Conservation (phyloP, 1,140 invertebrate genomes). For the Brachionus asplanchnoidis region DNA sequence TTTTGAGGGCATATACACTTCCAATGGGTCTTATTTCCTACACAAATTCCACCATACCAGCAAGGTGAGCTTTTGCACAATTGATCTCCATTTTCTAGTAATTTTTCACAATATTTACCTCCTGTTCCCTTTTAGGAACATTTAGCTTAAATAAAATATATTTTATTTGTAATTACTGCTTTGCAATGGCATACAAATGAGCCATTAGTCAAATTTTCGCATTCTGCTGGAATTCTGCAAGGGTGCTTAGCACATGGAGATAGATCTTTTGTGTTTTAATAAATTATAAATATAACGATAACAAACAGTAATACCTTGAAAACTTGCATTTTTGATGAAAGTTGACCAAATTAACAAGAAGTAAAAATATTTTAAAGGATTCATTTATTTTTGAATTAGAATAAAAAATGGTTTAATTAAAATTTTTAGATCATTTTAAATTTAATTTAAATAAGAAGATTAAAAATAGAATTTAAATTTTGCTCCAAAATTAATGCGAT, state of each 20-base stretch:
- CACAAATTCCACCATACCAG: conserved; percentile 16
- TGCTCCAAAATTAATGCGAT: background rate
- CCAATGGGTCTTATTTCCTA: background rate
- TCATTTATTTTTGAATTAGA: background rate
- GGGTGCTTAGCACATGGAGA: background rate
- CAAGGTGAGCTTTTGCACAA: conserved; percentile 31
- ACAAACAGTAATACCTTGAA: background rate
- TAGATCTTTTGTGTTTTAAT: background rate
- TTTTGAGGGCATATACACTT: background rate
- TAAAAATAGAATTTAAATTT: background rate
- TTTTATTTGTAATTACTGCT: background rate
- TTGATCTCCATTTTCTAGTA: background rate
- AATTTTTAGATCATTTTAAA: background rate
- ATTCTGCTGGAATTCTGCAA: background rate
- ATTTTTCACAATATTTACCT: conserved; percentile 30
- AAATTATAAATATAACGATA: background rate
- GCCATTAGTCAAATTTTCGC: conserved; percentile 23
- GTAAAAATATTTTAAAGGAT: background rate
- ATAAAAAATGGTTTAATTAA: background rate
- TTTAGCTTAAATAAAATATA: background rate
- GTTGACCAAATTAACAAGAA: background rate
- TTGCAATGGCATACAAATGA: conserved; percentile 28
- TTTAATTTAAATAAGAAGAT: background rate
- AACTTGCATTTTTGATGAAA: background rate
- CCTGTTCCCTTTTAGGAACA: background rate